phyloP scores from a whole-genome alignment of 1,140 invertebrate genomes.

The Drosophila melanogaster region Release_6_plus_ISO1_MT NT_033777.3:17564001-17564500 shows the following conservation, averaged over 20 bases:
- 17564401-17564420: slow-evolving; percentile 66
- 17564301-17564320: not conserved
- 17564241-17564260: slow-evolving; percentile 64
- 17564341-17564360: slow-evolving; percentile 78
- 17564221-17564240: slow-evolving; percentile 63
- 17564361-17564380: slow-evolving; percentile 70
- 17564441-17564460: slow-evolving; percentile 31
- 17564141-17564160: slow-evolving; percentile 83
- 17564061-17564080: slow-evolving; percentile 15
- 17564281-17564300: slow-evolving; percentile 2
- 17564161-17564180: slow-evolving; percentile 84
- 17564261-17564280: slow-evolving; percentile 74
- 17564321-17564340: slow-evolving; percentile 15
- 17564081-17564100: slow-evolving; percentile 50
- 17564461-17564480: slow-evolving; percentile 72
- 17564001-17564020: too few species aligned
- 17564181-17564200: slow-evolving; percentile 77
- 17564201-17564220: slow-evolving; percentile 70
- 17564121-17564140: slow-evolving; percentile 70
- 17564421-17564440: slow-evolving; percentile 30
- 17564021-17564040: slow-evolving; percentile 5
- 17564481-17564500: slow-evolving; percentile 65
- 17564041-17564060: slow-evolving; percentile 57
- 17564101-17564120: slow-evolving; percentile 46
- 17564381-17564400: slow-evolving; percentile 81